Base-by-base conservation (phyloP, 2,888 invertebrate genomes). In the Sinohyriopsis cumingii region DNA sequence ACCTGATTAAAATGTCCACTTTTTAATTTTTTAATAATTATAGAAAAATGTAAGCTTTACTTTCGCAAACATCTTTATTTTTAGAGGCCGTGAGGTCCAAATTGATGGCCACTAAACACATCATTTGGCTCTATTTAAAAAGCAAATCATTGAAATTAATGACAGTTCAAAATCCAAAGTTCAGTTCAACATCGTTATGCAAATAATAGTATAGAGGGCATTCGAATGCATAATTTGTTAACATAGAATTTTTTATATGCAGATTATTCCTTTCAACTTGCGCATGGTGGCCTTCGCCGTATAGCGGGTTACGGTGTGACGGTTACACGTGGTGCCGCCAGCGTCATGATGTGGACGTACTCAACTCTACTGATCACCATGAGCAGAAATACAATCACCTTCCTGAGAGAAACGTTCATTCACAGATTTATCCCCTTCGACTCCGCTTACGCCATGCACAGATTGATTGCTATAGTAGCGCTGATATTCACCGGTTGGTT, bases 301-400 rank as follows among this genome's bases (percentile, higher is more conserved):
- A 91, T 93, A 76, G 92, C 92, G n/a, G 93, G 93, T 15, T 91
- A 91, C 80, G 93, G 93, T 55, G 92, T 93, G 7, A 91, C 92
- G 6, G 83, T 93, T 56, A 93, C 93, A 3, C 88, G 93, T 79
- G 93, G 93, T 22, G 92, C 93, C 1, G 93, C 93, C 7, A 93
- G 93, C 55, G 93, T 92, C 15, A 92, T 93, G 91, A 93, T 93
- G 92, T 93, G 93, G 83, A 91, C 92, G 22, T 93, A 92, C 85
- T 91, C 92, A 5, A 90, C 92, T 6, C 87, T 93, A 15, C 87
- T 93, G 57, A 83, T 93, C 3, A 93, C 93, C 7, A 93, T 93
- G 93, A 93, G 93, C 79, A 90, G 92, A 62, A 93, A 93, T 84
- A 90, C 90, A n/a, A 91, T 93, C 65, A 93, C 93, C 1, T 84